phyloP scores from a whole-genome alignment of 2,113 vertebrate species.

The Malurus elegans region DNA sequence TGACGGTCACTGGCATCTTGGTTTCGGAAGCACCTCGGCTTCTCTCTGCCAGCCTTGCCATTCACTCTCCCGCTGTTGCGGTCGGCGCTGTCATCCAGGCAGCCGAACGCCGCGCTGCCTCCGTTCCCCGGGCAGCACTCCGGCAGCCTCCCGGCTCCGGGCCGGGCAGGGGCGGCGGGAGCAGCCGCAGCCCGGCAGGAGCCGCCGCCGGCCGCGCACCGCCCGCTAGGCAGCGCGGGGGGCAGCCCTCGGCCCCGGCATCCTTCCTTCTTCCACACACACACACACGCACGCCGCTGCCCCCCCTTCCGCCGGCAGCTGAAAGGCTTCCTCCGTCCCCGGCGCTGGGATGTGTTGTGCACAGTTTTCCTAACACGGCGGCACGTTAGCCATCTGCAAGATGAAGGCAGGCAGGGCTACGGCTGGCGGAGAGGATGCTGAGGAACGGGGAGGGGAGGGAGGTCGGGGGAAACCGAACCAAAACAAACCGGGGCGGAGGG shows the following conservation, averaged over 20 bases:
- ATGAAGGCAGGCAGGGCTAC: slow-evolving; percentile 35
- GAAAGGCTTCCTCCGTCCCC: not conserved
- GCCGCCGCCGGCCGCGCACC: not conserved
- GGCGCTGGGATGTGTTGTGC: slow-evolving; percentile 5
- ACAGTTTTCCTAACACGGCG: slow-evolving; percentile 10
- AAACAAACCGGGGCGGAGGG: not conserved
- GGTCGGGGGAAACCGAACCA: not conserved
- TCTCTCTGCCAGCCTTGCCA: not conserved
- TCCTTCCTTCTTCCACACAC: not conserved
- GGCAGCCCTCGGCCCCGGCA: slow-evolving; percentile 3
- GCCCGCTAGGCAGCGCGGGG: not conserved
- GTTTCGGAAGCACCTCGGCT: not conserved
- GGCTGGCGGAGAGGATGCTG: not conserved
- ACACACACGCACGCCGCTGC: not conserved
- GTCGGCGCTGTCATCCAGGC: not conserved
- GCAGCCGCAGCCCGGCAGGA: not conserved
- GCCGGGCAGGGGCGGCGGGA: not conserved
- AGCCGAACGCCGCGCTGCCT: not conserved
- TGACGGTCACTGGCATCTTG: slow-evolving; percentile 13
- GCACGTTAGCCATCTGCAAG: slow-evolving; percentile 39
- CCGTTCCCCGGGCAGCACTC: not conserved
- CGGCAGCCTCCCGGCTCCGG: not conserved
- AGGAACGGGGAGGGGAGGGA: not conserved
- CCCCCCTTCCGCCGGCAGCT: not conserved
- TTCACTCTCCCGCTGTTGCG: not conserved